A percentile compares a stretch with the other conserved stretches of the same genome.
Conservation (phyloP, 1,140 invertebrate genomes). For the Drosophila hydei region DNA sequence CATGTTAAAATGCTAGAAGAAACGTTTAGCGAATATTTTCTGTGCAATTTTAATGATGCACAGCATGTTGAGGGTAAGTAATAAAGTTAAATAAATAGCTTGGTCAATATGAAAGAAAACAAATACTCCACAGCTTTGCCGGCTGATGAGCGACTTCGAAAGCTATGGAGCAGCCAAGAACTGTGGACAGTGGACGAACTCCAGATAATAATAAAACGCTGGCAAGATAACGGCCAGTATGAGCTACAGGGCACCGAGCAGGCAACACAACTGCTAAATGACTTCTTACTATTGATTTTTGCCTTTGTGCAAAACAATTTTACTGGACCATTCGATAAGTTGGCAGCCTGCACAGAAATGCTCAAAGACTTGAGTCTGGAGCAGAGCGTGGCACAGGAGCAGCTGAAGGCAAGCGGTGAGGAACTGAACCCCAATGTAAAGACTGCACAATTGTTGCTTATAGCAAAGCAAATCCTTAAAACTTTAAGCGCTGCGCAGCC, state of each 20-base stretch:
- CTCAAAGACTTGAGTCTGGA: slow-evolving; percentile 27
- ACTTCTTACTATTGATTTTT: slow-evolving; percentile 85
- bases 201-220: slow-evolving; percentile 29
- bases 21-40: slow-evolving; percentile 49
- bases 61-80: slow-evolving; percentile 38
- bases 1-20: slow-evolving; percentile 48
- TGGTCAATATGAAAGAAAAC: not conserved
- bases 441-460: slow-evolving; percentile 87
- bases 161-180: slow-evolving; percentile 44
- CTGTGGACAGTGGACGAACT: slow-evolving; percentile 57
- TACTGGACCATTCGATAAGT: slow-evolving; percentile 87
- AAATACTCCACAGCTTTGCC: slow-evolving; percentile 24
- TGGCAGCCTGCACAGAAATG: slow-evolving; percentile 44
- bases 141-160: slow-evolving; percentile 38
- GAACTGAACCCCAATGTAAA: slow-evolving; percentile 88
- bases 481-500: slow-evolving; percentile 82
- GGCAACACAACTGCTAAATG: slow-evolving; percentile 22
- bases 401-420: slow-evolving; percentile 86
- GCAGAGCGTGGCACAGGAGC: slow-evolving; percentile 17
- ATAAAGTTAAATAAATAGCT: too few species aligned
- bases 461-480: slow-evolving; percentile 88
- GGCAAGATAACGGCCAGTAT: slow-evolving; percentile 25
- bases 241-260: not conserved
- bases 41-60: slow-evolving; percentile 69
- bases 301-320: slow-evolving; percentile 93